Conservation (phyloP, 1,140 invertebrate species). For the Hyphantria cunea region DNA sequence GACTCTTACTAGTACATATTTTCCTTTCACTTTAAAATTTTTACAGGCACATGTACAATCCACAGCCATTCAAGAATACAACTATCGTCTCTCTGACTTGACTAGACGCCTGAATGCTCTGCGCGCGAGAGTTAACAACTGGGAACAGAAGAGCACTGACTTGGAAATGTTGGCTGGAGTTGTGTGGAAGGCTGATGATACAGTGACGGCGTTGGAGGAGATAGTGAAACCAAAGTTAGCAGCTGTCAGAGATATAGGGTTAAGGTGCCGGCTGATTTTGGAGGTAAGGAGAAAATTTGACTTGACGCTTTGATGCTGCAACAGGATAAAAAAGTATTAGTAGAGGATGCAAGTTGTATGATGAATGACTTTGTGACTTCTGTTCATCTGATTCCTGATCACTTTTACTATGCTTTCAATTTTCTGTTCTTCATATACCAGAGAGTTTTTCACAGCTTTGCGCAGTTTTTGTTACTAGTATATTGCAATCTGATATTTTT, state of each 20-base stretch:
- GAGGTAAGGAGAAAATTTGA: slow-evolving; percentile 54
- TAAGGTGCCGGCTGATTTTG: slow-evolving; percentile 55
- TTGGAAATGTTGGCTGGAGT: slow-evolving; percentile 56
- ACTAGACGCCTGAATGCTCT: slow-evolving; percentile 56
- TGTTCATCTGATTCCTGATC: no score
- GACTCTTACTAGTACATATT: no score
- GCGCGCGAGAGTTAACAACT: slow-evolving; percentile 71
- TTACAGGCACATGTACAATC: slow-evolving; percentile 70
- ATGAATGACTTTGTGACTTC: no score
- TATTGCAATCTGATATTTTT: no score
- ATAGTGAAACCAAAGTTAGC: slow-evolving; percentile 45
- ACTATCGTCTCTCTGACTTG: slow-evolving; percentile 75
- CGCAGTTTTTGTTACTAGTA: no score
- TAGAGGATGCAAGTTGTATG: no score
- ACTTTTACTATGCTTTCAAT: no score
- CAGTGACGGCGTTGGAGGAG: slow-evolving; percentile 62
- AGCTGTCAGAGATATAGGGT: slow-evolving; percentile 46
- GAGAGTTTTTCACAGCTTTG: no score
- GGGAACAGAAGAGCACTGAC: slow-evolving; percentile 69
- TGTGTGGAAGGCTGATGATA: slow-evolving; percentile 71
- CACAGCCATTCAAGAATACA: slow-evolving; percentile 67
- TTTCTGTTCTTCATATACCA: no score
- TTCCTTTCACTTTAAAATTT: background rate
- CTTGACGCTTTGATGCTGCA: no score
- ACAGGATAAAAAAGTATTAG: no score